Evolutionary conservation across 2,888 invertebrate species (phyloP).

Genomic region (Acleris cristana): DNA sequence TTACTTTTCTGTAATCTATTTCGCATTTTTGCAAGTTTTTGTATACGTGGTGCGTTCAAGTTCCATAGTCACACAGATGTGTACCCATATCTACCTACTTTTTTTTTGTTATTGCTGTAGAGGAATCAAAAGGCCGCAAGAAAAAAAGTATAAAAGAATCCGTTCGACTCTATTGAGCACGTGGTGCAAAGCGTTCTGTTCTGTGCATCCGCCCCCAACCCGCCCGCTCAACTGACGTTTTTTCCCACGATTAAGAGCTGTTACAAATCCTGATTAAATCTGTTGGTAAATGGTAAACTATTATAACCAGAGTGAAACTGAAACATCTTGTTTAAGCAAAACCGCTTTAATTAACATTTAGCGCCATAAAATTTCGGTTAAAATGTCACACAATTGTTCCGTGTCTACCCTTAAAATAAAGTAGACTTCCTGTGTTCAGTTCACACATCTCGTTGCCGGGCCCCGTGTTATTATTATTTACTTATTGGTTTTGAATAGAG

Average conservation of each 20-base stretch:
- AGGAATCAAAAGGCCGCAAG: conserved; percentile 26
- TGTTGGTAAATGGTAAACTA: conserved; percentile 18
- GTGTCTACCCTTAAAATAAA: conserved; percentile 60
- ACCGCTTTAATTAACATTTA: conserved; percentile 4
- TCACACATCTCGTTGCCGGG: conserved; percentile 72
- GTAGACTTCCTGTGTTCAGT: conserved; percentile 75
- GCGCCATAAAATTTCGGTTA: conserved; percentile 27
- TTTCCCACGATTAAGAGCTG: conserved; percentile 74
- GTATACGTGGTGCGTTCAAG: not conserved
- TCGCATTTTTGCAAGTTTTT: not conserved
- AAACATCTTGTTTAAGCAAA: conserved; percentile 1
- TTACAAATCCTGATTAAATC: conserved; percentile 55
- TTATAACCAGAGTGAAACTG: conserved; percentile 17
- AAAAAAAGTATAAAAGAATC: conserved; percentile 45
- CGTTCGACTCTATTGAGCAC: conserved; percentile 61
- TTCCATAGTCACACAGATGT: conserved; percentile 25
- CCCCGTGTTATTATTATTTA: conserved; percentile 79
- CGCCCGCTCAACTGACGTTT: conserved; percentile 67
- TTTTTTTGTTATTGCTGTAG: conserved; percentile 23
- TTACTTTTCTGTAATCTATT: not conserved
- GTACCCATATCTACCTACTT: conserved; percentile 26
- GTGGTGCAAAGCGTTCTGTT: conserved; percentile 66
- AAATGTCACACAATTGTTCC: conserved; percentile 30
- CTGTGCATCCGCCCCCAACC: conserved; percentile 69
- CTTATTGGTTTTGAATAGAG: conserved; percentile 78